Evolutionary conservation across 1,140 invertebrate species (phyloP).

Genomic region (Bombus superbus): DNA sequence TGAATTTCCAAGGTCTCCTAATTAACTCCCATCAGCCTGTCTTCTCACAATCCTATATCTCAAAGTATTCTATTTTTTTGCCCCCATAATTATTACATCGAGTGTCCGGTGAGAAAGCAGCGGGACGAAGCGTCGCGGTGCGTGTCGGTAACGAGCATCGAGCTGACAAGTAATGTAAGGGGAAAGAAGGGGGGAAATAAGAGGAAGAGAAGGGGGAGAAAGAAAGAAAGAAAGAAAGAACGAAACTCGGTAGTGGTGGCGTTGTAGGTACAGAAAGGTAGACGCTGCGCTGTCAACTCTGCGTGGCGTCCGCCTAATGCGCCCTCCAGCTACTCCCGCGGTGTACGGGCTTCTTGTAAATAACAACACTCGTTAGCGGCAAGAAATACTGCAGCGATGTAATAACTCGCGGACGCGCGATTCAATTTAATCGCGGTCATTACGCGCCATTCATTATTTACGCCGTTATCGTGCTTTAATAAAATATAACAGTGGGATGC

Average conservation of each 20-base stretch:
- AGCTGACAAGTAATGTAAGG: constrained; percentile 33
- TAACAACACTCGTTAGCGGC: constrained; percentile 50
- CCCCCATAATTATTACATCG: constrained; percentile 33
- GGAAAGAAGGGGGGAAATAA: not conserved
- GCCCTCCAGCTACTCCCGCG: constrained; percentile 42
- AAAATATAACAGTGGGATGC: constrained; percentile 30
- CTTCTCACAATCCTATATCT: not conserved
- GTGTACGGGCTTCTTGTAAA: constrained; percentile 34
- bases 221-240: not conserved
- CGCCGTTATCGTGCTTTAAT: constrained; percentile 44
- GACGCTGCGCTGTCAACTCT: constrained; percentile 12
- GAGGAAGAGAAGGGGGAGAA: not conserved
- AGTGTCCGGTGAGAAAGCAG: constrained; percentile 44
- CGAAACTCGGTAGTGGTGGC: not conserved
- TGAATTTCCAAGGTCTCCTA: constrained; percentile 8
- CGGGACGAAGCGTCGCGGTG: constrained; percentile 41
- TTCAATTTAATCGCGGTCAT: constrained; percentile 52
- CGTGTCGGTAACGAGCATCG: constrained; percentile 60
- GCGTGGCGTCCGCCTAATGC: constrained; percentile 45
- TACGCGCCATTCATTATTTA: constrained; percentile 52
- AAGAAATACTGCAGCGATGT: constrained; percentile 27
- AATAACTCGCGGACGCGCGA: constrained; percentile 38
- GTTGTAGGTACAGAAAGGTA: not conserved
- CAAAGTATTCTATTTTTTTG: not conserved
- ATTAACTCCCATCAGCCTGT: not conserved